phyloP scores from a whole-genome alignment of 2,888 invertebrate genomes.

The Autographa gamma region DNA sequence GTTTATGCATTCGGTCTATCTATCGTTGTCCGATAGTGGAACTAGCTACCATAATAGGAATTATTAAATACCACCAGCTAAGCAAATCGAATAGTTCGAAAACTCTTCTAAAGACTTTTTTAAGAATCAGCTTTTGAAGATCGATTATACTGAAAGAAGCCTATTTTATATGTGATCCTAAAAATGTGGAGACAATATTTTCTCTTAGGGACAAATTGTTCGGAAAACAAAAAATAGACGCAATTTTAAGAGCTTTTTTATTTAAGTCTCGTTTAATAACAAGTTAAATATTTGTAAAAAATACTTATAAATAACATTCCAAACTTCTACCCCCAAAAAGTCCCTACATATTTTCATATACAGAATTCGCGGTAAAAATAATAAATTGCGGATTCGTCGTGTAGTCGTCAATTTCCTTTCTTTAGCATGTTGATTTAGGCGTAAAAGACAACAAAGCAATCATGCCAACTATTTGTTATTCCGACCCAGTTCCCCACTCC shows the following conservation, averaged over 20 bases:
- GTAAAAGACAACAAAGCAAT: constrained; percentile 31
- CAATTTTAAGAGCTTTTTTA: too few relatives aligned
- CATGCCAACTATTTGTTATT: constrained; percentile 42
- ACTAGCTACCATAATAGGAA: neutral
- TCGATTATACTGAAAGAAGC: too few relatives aligned
- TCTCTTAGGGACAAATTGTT: too few relatives aligned
- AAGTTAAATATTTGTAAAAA: too few relatives aligned
- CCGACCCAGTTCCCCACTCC: constrained; percentile 36
- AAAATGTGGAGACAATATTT: too few relatives aligned
- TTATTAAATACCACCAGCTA: neutral
- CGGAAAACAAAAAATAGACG: too few relatives aligned
- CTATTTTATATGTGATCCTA: too few relatives aligned
- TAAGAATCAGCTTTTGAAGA: too few relatives aligned
- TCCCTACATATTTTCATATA: neutral
- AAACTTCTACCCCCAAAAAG: too few relatives aligned
- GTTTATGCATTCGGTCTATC: neutral
- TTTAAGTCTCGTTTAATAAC: too few relatives aligned
- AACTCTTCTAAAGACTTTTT: neutral
- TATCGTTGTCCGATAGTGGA: neutral
- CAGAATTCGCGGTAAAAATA: neutral
- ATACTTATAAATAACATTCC: too few relatives aligned
- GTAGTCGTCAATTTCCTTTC: constrained; percentile 23
- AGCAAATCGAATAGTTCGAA: neutral
- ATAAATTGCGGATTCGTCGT: constrained; percentile 11
- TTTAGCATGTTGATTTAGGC: constrained; percentile 35